Evolutionary conservation across 2,797 vertebrate species (phyloP).

Genomic region (Poecile montanus): DNA sequence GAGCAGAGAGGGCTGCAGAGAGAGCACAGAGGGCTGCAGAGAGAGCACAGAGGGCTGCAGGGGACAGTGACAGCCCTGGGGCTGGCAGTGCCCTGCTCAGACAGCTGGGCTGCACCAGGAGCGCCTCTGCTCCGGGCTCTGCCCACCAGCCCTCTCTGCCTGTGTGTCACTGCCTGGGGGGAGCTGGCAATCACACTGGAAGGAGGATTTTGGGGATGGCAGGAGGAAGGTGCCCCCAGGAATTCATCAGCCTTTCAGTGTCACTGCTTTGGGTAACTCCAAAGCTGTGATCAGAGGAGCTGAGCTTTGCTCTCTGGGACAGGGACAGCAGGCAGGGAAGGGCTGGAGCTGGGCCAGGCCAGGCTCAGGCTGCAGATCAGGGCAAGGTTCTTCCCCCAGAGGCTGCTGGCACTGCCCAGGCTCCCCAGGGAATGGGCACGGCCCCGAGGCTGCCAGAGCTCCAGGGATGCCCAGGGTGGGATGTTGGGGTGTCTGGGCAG

Average conservation of each 20-base stretch:
- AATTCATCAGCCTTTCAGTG: neutral
- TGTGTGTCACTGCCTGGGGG: neutral
- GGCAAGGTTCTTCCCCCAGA: neutral
- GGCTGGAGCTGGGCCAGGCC: neutral
- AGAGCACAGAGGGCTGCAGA: too few species aligned
- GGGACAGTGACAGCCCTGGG: neutral
- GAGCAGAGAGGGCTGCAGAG: too few species aligned
- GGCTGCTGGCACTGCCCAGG: neutral
- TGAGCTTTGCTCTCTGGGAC: neutral
- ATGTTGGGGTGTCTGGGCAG: neutral
- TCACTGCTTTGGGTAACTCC: neutral
- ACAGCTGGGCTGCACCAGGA: neutral
- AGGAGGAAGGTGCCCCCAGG: neutral
- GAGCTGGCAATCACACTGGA: neutral
- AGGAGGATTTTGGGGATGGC: neutral
- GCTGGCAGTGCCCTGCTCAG: neutral
- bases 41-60: too few species aligned
- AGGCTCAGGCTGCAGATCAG: neutral
- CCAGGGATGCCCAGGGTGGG: neutral
- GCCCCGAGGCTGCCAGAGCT: neutral
- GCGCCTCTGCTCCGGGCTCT: neutral
- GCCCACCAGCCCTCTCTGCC: neutral
- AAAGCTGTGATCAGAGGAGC: neutral
- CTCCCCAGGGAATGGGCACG: neutral
- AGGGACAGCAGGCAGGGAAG: fast-evolving